Percentiles rank a stretch among this genome's conserved stretches.
Conservation (phyloP, 2,888 invertebrate species). For the Ypsolopha sequella region DNA sequence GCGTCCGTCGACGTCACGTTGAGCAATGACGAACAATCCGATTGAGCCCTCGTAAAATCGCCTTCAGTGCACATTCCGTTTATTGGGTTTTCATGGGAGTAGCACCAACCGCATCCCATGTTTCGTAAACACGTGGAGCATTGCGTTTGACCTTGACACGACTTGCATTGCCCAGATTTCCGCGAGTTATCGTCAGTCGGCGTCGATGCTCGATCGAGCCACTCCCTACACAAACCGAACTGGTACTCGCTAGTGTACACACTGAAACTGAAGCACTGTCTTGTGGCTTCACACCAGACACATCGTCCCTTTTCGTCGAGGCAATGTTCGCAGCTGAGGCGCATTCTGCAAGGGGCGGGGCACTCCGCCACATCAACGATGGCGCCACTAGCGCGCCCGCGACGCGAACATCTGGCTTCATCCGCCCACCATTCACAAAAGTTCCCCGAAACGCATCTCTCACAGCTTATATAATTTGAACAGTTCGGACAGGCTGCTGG, state of each 20-base stretch:
- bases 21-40: constrained; percentile 77
- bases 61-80: constrained; percentile 88
- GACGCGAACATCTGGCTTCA: constrained; percentile 86
- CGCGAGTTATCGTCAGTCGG: constrained; percentile 41
- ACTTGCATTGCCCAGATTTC: constrained; percentile 80
- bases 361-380: constrained; percentile 75
- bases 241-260: constrained; percentile 95
- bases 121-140: constrained; percentile 85
- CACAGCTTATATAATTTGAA: constrained; percentile 90
- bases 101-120: constrained; percentile 96
- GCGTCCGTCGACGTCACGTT: constrained; percentile 74
- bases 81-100: constrained; percentile 88
- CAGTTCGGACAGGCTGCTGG: constrained; percentile 90
- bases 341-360: constrained; percentile 84
- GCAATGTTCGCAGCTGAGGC: constrained; percentile 84
- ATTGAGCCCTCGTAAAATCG: constrained; percentile 84
- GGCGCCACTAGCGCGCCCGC: constrained; percentile 80
- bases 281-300: constrained; percentile 95
- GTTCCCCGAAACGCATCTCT: constrained; percentile 82
- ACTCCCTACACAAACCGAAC: constrained; percentile 92
- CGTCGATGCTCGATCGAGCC: constrained; percentile 86
- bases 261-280: constrained; percentile 95
- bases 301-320: constrained; percentile 89
- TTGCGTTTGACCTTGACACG: constrained; percentile 80
- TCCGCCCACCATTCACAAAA: constrained; percentile 95